Percentiles rank a stretch among this genome's conserved stretches.
Evolutionary conservation across 2,113 vertebrate species (phyloP).

Genomic region (Murina feae): DNA sequence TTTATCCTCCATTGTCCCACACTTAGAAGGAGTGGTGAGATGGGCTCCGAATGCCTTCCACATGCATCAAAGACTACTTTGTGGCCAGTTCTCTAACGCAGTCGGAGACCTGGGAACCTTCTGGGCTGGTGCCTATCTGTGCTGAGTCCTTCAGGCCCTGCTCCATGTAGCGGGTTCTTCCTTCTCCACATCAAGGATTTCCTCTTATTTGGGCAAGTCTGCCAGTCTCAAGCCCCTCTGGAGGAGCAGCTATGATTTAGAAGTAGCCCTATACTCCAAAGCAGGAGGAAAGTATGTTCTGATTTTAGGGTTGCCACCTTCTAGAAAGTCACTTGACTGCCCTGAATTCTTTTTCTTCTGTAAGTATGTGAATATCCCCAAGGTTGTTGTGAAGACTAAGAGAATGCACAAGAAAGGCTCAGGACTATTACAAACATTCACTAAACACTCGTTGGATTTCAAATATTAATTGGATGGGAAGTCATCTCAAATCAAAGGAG

Average conservation of each 20-base stretch:
- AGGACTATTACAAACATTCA: background rate
- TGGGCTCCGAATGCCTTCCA: background rate
- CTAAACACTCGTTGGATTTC: background rate
- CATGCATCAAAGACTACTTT: background rate
- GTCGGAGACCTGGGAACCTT: background rate
- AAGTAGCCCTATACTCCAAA: background rate
- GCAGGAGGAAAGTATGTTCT: background rate
- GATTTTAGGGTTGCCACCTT: background rate
- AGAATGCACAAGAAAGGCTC: background rate
- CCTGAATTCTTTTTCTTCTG: background rate
- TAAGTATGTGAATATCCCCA: background rate
- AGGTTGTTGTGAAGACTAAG: background rate
- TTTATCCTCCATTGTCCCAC: background rate
- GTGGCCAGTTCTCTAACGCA: background rate
- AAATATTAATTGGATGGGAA: background rate
- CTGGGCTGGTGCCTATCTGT: background rate
- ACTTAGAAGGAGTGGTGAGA: background rate
- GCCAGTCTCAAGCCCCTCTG: background rate
- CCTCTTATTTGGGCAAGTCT: background rate
- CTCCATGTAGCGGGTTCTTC: background rate
- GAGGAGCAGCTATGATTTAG: background rate
- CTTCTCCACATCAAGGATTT: background rate
- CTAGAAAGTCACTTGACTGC: background rate
- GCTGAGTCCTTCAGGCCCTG: background rate
- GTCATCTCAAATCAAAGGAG: constrained; percentile 4